Evolutionary conservation across 23 tunicate genomes (phyloP).

Genomic region (Trididemnum clinides): DNA sequence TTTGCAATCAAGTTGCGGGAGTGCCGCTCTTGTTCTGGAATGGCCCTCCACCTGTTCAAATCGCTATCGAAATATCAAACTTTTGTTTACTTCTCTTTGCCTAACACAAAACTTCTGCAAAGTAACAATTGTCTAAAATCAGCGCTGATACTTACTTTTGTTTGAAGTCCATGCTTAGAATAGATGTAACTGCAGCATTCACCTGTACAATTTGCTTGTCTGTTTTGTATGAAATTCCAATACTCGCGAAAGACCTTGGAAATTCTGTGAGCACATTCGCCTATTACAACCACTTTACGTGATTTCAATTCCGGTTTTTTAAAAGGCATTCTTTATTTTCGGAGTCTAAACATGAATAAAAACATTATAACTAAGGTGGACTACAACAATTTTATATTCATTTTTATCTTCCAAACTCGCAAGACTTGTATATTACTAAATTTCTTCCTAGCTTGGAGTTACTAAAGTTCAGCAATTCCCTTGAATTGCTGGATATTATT

Average conservation of each 20-base stretch:
- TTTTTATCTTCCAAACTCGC: background rate
- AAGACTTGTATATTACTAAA: too few species aligned
- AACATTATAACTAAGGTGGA: background rate
- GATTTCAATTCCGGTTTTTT: background rate
- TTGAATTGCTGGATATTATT: too few species aligned
- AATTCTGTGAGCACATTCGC: background rate
- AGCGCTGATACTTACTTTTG: constrained; percentile 14
- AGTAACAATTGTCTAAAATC: too few species aligned
- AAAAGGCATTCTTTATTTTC: constrained; percentile 33
- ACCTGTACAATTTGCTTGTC: background rate
- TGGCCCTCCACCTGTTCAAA: too few species aligned
- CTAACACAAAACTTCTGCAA: too few species aligned
- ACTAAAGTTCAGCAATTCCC: too few species aligned
- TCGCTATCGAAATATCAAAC: too few species aligned
- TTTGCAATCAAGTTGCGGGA: too few species aligned
- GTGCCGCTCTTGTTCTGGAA: too few species aligned
- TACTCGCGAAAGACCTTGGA: background rate
- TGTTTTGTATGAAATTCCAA: background rate
- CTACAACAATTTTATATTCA: background rate
- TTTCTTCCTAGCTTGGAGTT: too few species aligned
- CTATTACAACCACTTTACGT: background rate
- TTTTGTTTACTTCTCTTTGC: too few species aligned
- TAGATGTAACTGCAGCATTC: constrained; percentile 8
- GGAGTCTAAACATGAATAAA: too few species aligned
- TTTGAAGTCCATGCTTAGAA: background rate